Conservation (phyloP, 2,888 invertebrate genomes). For the Sarcophaga variegata region DNA sequence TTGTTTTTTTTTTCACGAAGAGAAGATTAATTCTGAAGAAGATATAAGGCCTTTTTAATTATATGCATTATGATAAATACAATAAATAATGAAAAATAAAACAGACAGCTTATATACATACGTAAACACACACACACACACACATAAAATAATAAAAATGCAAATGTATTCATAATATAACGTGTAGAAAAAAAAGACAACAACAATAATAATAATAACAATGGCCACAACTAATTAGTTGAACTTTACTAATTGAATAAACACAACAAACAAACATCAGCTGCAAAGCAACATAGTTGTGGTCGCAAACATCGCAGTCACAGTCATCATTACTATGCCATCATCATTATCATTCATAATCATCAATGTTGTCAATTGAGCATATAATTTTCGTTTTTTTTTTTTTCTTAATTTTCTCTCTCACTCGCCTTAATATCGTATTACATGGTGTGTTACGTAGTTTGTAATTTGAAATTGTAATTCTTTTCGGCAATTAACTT, state of each 20-base stretch:
- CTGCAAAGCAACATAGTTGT: neutral
- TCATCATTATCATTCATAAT: too few relatives aligned
- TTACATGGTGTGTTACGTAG: neutral
- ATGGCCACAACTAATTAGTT: slow-evolving; percentile 57
- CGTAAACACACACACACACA: neutral
- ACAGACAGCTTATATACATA: neutral
- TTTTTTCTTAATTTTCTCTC: neutral
- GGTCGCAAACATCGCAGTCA: neutral
- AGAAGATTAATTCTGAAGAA: too few relatives aligned
- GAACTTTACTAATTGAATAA: slow-evolving; percentile 67
- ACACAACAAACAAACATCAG: slow-evolving; percentile 16
- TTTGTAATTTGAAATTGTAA: slow-evolving; percentile 24
- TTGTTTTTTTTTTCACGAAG: too few relatives aligned
- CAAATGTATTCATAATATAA: too few relatives aligned
- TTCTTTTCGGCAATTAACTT: neutral
- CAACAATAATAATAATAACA: neutral
- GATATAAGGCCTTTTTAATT: slow-evolving; percentile 37
- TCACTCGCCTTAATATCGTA: neutral
- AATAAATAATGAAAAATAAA: neutral
- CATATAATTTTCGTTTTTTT: neutral
- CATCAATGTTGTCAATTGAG: neutral
- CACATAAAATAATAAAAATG: too few relatives aligned
- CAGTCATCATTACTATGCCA: neutral
- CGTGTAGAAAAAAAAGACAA: neutral
- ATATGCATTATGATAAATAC: slow-evolving; percentile 21